Conservation (phyloP, 2,888 invertebrate species). For the Bellardia bayeri region DNA sequence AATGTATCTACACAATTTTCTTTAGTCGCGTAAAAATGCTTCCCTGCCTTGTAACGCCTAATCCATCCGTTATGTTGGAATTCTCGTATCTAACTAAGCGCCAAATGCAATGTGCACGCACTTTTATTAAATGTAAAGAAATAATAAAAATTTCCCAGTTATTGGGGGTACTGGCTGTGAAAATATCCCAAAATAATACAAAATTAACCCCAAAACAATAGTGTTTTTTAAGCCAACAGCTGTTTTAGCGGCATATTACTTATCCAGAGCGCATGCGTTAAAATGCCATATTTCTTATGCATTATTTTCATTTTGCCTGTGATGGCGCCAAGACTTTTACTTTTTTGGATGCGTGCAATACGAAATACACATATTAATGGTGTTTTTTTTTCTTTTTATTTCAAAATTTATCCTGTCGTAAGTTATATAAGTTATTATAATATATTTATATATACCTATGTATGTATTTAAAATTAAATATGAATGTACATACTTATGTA, state of each 20-base stretch:
- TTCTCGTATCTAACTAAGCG: constrained; percentile 66
- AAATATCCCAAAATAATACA: constrained; percentile 72
- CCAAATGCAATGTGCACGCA: constrained; percentile 64
- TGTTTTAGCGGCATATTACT: constrained; percentile 52
- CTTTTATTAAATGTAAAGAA: constrained; percentile 36
- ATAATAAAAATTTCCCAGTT: constrained; percentile 37
- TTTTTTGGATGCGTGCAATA: no score
- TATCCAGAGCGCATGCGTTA: constrained; percentile 40
- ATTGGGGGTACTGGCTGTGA: not conserved
- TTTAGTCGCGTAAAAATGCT: constrained; percentile 16
- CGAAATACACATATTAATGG: no score
- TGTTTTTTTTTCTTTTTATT: not conserved
- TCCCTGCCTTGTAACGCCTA: not conserved
- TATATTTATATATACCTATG: no score
- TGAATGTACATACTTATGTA: no score
- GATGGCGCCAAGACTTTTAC: not conserved
- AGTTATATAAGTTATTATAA: no score
- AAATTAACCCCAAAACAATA: constrained; percentile 73
- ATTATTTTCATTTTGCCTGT: constrained; percentile 5
- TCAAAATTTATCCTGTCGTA: not conserved
- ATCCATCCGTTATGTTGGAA: constrained; percentile 43
- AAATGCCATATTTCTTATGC: constrained; percentile 7
- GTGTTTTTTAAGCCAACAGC: constrained; percentile 58
- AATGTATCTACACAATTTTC: constrained; percentile 21
- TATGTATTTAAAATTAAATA: no score